Base-by-base conservation (phyloP, 1,140 invertebrate species). In the Monochamus saltuarius region DNA sequence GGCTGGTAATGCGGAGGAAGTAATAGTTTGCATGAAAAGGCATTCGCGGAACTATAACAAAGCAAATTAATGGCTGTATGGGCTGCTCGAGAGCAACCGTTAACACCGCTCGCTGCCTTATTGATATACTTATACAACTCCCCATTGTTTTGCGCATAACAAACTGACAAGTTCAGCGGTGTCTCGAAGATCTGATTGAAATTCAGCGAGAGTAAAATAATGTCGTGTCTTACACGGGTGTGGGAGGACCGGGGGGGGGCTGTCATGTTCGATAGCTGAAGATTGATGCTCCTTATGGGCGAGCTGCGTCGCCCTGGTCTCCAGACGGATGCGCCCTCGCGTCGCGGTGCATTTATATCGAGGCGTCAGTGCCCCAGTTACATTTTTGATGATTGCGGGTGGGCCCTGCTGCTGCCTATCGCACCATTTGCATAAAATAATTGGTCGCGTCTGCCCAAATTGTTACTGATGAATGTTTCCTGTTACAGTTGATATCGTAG, bases 251-350 rank as follows among this genome's bases (percentile, higher is more conserved):
- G 34, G 36, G 51, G 52, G 34, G 13, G 51, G 40, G 59, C 64
- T 64, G 68, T 70, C 70, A 68, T 68, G 64, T 70, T 72, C 68
- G 68, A 68, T 72, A 69, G 63, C 66, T 68, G 64, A 72, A 72
- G 70, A 72, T 72, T 72, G 70, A 72, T 72, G 70, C 66, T 65
- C 64, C 53, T 69, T 64, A 64, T 66, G 67, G 69, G 66, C 66
- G 68, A 70, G 61, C 68, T 68, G 52, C 61, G 63, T 63, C 55
- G 54, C 55, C 47, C 55, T 61, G 22, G 22, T 29, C 22, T 29
- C 22, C 22, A 29, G 55, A 37, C 34, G 47, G 22, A 29, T 29
- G 22, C 22, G 22, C 22, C 22, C 22, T 29, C 22, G 22, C 22
- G 22, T 29, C 22, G 22, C 22, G 22, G 22, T 29, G 22, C 22